These are phyloP conservation scores for Dynastes hyllus DNA, from an alignment of 2,888 invertebrate species.

Conservation along the genomic window DNA sequence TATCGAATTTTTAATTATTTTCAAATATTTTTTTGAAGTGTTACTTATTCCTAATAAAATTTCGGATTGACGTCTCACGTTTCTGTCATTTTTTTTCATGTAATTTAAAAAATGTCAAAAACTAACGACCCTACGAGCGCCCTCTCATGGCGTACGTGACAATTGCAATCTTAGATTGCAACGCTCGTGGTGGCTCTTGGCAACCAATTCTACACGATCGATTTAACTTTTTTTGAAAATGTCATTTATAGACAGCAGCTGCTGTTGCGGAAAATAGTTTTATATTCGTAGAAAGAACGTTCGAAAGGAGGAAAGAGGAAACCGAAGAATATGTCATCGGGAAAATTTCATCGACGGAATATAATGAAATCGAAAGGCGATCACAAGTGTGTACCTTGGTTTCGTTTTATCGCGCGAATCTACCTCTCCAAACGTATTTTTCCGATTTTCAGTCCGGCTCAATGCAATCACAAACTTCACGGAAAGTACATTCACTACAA, in stretches of 20 bases:
- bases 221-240: too few relatives aligned
- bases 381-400: conserved; percentile 39
- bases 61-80: conserved; percentile 53
- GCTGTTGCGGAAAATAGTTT: too few relatives aligned
- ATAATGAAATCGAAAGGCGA: conserved; percentile 42
- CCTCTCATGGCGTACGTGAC: neutral
- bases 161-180: too few relatives aligned
- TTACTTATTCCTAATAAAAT: too few relatives aligned
- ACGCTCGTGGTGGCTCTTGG: too few relatives aligned
- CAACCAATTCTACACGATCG: too few relatives aligned
- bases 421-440: neutral
- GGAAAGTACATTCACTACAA: conserved; percentile 66
- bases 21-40: too few relatives aligned
- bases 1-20: too few relatives aligned
- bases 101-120: conserved; percentile 53
- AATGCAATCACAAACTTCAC: conserved; percentile 66
- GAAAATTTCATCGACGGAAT: conserved; percentile 49
- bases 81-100: conserved; percentile 47
- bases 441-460: conserved; percentile 57
- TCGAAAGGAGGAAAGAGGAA: neutral
- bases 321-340: conserved; percentile 39
- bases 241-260: too few relatives aligned
- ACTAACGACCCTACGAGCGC: neutral
- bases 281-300: neutral
- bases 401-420: neutral